Percentiles rank a stretch among this genome's conserved stretches.
These are phyloP conservation scores for Pogonocherus hispidulus DNA, from an alignment of 2,888 invertebrate species.

Conservation along the genomic window DNA sequence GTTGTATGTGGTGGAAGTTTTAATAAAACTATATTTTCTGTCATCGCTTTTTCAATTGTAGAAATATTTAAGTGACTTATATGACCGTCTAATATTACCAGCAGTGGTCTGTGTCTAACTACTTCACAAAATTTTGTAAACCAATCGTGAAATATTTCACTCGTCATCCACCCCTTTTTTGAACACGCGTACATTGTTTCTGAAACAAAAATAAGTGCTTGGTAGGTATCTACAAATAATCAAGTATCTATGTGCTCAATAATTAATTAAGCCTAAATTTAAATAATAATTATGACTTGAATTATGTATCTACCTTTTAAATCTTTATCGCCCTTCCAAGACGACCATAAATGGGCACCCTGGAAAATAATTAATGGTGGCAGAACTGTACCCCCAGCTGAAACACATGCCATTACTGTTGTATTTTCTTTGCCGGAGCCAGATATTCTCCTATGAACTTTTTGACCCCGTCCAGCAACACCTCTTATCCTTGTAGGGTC, in stretches of 20 bases:
- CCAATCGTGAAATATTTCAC: constrained; percentile 57
- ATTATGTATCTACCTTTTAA: too few relatives aligned
- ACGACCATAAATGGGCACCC: not conserved
- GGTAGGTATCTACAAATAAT: too few relatives aligned
- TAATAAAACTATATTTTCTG: not conserved
- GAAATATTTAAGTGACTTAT: constrained; percentile 37
- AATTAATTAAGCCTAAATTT: too few relatives aligned
- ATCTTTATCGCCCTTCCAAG: not conserved
- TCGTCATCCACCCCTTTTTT: constrained; percentile 54
- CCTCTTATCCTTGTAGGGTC: too few relatives aligned
- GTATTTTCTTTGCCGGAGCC: constrained; percentile 35
- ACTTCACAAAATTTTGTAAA: constrained; percentile 54
- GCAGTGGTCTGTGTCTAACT: constrained; percentile 54
- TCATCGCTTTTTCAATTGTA: not conserved
- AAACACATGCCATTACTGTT: constrained; percentile 31
- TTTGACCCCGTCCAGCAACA: too few relatives aligned
- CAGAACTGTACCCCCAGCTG: constrained; percentile 42
- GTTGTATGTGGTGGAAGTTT: constrained; percentile 4
- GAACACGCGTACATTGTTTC: constrained; percentile 24
- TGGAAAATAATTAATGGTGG: constrained; percentile 36
- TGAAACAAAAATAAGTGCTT: too few relatives aligned
- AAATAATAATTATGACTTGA: too few relatives aligned
- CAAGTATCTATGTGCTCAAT: too few relatives aligned
- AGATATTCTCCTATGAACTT: not conserved
- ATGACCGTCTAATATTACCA: constrained; percentile 60